These are phyloP conservation scores for Myotis brandtii DNA, from an alignment of 2,113 vertebrate genomes.

Conservation along the genomic window DNA sequence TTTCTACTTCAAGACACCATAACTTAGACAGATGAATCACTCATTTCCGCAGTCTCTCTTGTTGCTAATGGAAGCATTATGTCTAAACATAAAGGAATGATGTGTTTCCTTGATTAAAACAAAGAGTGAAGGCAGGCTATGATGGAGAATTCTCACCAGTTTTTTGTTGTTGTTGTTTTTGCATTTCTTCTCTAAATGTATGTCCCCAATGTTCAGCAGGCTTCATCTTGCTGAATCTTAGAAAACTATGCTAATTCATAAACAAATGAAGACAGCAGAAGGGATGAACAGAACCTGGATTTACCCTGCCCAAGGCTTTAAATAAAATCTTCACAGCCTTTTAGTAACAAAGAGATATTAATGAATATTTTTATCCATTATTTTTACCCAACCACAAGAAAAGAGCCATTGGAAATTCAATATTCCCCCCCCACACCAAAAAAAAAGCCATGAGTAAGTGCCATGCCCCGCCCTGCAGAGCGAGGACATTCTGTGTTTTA, in stretches of 20 bases:
- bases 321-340: constrained; percentile 42
- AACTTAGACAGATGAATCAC: neutral
- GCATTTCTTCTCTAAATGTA: constrained; percentile 30
- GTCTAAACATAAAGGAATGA: neutral
- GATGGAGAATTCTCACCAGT: neutral
- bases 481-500: constrained; percentile 67
- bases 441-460: constrained; percentile 30
- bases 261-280: constrained; percentile 62
- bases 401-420: constrained; percentile 48
- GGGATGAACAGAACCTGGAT: constrained; percentile 58
- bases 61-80: neutral
- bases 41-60: neutral
- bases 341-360: constrained; percentile 42
- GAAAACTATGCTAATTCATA: constrained; percentile 73
- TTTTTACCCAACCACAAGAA: constrained; percentile 59
- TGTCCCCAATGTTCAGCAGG: constrained; percentile 28
- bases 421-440: neutral
- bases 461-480: constrained; percentile 12
- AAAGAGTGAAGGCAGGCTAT: neutral
- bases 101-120: constrained; percentile 42
- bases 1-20: neutral
- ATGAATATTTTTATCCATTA: constrained; percentile 52
- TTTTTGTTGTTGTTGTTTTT: neutral
- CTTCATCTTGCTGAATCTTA: constrained; percentile 65
- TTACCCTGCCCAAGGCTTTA: constrained; percentile 51